Conservation (phyloP, 1,140 invertebrate genomes). For the Panagrolaimus sp. region DNA sequence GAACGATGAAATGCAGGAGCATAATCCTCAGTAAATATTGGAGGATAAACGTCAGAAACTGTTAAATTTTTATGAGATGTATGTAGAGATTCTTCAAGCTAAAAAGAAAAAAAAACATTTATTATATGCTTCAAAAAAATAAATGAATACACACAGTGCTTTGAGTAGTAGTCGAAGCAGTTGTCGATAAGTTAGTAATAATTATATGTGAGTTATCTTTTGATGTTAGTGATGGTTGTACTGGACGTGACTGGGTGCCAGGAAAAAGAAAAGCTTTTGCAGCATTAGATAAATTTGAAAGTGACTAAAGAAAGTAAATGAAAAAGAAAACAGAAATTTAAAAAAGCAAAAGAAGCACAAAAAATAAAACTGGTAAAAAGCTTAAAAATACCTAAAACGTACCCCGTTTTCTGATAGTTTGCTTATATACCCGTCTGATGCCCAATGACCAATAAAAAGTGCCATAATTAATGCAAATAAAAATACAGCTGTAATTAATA, state of each 20-base stretch:
- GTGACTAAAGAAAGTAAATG: constrained; percentile 8
- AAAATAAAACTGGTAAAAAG: neutral
- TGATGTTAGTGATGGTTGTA: too few species aligned
- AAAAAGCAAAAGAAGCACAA: neutral
- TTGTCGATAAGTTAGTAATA: too few species aligned
- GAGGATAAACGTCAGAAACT: constrained; percentile 34
- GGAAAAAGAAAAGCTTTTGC: constrained; percentile 12
- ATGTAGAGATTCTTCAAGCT: neutral
- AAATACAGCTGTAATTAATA: constrained; percentile 40
- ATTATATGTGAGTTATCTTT: neutral
- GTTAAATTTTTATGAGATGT: constrained; percentile 16
- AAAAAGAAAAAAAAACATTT: too few species aligned
- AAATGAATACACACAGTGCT: neutral
- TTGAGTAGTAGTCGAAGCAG: neutral
- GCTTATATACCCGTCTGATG: neutral
- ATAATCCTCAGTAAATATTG: constrained; percentile 20
- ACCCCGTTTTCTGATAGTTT: constrained; percentile 15
- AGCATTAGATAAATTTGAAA: constrained; percentile 5
- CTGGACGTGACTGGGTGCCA: too few species aligned
- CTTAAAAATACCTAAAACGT: constrained; percentile 18
- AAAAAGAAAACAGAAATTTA: constrained; percentile 3
- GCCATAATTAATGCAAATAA: constrained; percentile 40
- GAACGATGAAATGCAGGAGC: constrained; percentile 7
- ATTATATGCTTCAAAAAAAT: too few species aligned
- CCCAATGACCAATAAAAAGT: constrained; percentile 44